Percentiles rank a stretch among this genome's conserved stretches.
These are phyloP conservation scores for Leptura quadrifasciata DNA, from an alignment of 2,888 invertebrate species.

Conservation along the genomic window DNA sequence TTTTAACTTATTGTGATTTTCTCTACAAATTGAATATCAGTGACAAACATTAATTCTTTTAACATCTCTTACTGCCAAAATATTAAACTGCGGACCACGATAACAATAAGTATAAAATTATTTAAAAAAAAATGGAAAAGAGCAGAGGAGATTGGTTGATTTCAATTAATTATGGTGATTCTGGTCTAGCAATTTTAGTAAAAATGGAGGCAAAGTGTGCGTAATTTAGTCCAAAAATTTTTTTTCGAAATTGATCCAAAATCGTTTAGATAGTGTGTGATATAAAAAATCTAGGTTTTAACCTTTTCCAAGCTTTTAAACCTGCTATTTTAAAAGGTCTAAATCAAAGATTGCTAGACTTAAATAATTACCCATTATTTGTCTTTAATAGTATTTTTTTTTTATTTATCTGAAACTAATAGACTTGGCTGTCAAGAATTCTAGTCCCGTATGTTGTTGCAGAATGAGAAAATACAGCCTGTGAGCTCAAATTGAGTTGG, in stretches of 20 bases:
- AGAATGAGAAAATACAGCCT: conserved; percentile 55
- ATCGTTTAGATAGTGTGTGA: no score
- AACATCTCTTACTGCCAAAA: conserved; percentile 55
- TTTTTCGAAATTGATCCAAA: no score
- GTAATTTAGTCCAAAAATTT: no score
- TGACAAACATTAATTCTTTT: conserved; percentile 37
- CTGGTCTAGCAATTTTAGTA: conserved; percentile 31
- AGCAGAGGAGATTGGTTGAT: conserved; percentile 50
- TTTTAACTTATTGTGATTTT: conserved; percentile 49
- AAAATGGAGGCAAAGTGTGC: no score
- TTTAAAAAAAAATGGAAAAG: conserved; percentile 20
- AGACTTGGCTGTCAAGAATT: conserved; percentile 71
- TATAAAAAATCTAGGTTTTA: no score
- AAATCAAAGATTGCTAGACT: conserved; percentile 23
- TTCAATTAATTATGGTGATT: conserved; percentile 43
- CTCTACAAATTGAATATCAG: conserved; percentile 46
- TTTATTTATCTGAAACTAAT: conserved; percentile 39
- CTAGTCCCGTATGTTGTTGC: conserved; percentile 70
- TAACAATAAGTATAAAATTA: conserved; percentile 49
- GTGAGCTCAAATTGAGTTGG: conserved; percentile 46
- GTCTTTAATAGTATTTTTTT: conserved; percentile 30
- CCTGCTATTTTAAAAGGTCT: not conserved
- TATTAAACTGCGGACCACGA: conserved; percentile 60
- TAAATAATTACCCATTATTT: conserved; percentile 11
- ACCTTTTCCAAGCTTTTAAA: not conserved